These are phyloP conservation scores for Gulo gulo DNA, from an alignment of 2,113 vertebrate genomes.

Conservation along the genomic window DNA sequence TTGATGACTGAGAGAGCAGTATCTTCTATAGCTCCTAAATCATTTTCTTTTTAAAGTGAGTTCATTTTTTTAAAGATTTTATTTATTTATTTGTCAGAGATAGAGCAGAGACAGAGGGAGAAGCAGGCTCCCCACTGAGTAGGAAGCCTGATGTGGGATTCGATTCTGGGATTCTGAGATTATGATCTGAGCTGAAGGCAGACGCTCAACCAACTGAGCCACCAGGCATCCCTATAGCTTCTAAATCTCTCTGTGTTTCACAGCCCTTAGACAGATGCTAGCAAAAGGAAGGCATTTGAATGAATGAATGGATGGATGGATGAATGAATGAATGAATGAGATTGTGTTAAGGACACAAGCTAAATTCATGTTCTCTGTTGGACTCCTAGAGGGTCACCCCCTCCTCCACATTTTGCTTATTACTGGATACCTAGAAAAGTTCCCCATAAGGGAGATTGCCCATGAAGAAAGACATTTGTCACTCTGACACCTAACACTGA, in stretches of 20 bases:
- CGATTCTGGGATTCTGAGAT: no score
- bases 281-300: neutral
- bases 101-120: no score
- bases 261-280: neutral
- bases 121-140: no score
- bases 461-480: constrained; percentile 34
- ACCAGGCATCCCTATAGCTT: neutral
- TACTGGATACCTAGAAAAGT: constrained; percentile 43
- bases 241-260: neutral
- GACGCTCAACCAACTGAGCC: no score
- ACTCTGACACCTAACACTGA: neutral
- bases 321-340: neutral
- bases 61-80: no score
- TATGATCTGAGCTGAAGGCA: no score
- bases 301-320: neutral
- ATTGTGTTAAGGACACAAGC: neutral
- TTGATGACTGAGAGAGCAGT: neutral
- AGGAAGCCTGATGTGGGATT: no score
- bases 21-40: neutral
- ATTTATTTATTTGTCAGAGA: no score
- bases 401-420: neutral
- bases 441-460: neutral
- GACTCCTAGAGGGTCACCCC: neutral
- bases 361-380: neutral
- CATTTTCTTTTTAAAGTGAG: no score